Conservation (phyloP, 2,113 vertebrate species). For the Carassius auratus region DNA sequence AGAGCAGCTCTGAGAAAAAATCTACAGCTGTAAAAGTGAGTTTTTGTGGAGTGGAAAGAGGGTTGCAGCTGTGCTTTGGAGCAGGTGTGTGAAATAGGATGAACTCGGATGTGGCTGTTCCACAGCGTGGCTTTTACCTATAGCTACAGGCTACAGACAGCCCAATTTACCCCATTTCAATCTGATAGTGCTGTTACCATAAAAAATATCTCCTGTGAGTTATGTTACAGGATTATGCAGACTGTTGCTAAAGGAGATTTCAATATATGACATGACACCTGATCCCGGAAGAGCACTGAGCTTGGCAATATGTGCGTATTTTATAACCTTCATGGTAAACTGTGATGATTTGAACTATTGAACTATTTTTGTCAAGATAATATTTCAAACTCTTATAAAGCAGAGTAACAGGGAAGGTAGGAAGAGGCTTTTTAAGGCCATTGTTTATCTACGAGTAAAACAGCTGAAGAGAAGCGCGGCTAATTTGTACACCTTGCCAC, state of each 20-base stretch:
- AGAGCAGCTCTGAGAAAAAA: not conserved
- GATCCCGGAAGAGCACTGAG: not conserved
- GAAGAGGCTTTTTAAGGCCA: conserved; percentile 63
- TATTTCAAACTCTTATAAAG: conserved; percentile 52
- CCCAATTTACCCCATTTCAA: conserved; percentile 15
- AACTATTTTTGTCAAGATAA: conserved; percentile 61
- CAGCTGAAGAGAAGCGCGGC: conserved; percentile 53
- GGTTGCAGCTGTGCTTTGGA: conserved; percentile 47
- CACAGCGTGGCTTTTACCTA: conserved; percentile 42
- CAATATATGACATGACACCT: conserved; percentile 20
- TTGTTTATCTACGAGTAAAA: conserved; percentile 73
- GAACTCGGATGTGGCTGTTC: conserved; percentile 54
- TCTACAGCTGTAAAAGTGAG: conserved; percentile 32
- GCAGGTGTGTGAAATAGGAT: conserved; percentile 55
- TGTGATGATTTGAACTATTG: not conserved
- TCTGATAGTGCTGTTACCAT: conserved; percentile 37
- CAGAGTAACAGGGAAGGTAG: conserved; percentile 48
- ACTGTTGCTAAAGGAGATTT: not conserved
- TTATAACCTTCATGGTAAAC: not conserved
- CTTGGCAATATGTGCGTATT: not conserved
- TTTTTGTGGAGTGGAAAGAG: conserved; percentile 44
- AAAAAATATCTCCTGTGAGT: not conserved
- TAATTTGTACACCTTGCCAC: conserved; percentile 75
- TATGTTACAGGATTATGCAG: conserved; percentile 15
- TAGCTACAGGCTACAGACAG: conserved; percentile 53